These are phyloP conservation scores for Scyliorhinus canicula DNA, from an alignment of 2,797 vertebrate genomes.

Conservation along the genomic window DNA sequence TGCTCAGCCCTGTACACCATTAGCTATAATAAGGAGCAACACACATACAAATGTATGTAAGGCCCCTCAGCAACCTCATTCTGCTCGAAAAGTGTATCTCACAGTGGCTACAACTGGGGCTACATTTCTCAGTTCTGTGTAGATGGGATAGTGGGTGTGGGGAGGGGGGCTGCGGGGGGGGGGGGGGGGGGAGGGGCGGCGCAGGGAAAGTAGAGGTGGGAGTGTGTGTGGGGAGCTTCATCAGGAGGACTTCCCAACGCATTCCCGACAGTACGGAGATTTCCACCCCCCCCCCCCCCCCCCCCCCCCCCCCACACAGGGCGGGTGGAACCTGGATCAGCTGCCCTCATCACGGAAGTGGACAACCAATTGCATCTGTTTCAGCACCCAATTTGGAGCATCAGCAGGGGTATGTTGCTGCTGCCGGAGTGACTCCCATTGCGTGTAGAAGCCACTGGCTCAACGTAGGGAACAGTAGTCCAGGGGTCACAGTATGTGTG, in stretches of 20 bases:
- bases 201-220: not conserved
- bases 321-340: not conserved
- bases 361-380: not conserved
- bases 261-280: too few relatives aligned
- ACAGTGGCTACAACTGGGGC: not conserved
- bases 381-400: not conserved
- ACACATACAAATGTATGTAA: not conserved
- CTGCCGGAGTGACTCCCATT: too few relatives aligned
- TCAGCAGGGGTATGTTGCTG: too few relatives aligned
- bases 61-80: not conserved
- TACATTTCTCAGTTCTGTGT: not conserved
- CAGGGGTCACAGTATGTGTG: too few relatives aligned
- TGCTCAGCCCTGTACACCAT: not conserved
- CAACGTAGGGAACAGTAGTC: not conserved
- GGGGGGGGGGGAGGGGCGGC: too few relatives aligned
- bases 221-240: not conserved
- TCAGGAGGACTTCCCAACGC: not conserved
- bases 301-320: too few relatives aligned
- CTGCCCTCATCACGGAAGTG: not conserved
- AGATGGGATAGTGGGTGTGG: too few relatives aligned
- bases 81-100: not conserved
- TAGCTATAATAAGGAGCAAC: not conserved
- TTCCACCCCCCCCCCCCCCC: too few relatives aligned
- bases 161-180: too few relatives aligned
- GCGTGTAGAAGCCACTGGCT: not conserved